Percentiles rank a stretch among this genome's conserved stretches.
phyloP scores from a whole-genome alignment of 2,888 invertebrate genomes.

The Crossocerus cetratus region DNA sequence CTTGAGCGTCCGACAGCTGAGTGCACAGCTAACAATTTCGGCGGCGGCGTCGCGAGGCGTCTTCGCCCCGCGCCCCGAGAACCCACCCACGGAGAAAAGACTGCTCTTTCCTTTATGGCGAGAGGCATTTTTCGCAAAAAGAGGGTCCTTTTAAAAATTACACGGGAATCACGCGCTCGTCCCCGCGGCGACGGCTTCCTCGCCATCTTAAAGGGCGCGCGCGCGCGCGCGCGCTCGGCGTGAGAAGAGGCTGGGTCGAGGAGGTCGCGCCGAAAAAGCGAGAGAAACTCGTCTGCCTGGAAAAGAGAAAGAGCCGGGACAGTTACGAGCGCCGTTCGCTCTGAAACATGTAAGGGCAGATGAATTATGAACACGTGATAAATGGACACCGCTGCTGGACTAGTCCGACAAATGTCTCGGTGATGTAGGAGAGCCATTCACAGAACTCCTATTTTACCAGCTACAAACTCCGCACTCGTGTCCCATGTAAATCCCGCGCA shows the following conservation, averaged over 20 bases:
- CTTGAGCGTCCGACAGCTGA: slow-evolving; percentile 20
- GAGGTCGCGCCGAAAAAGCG: not conserved
- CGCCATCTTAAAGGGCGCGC: not conserved
- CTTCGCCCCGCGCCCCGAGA: not conserved
- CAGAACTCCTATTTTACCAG: too few species aligned
- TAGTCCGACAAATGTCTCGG: too few species aligned
- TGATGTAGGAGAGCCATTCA: too few species aligned
- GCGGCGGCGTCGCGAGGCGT: not conserved
- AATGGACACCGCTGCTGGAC: not conserved
- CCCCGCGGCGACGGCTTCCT: not conserved
- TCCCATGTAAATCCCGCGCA: too few species aligned
- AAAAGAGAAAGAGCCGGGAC: not conserved
- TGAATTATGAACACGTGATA: slow-evolving; percentile 2
- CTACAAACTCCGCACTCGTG: too few species aligned
- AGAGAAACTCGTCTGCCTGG: not conserved
- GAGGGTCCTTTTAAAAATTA: slow-evolving; percentile 30
- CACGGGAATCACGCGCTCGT: slow-evolving; percentile 3
- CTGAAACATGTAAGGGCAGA: not conserved
- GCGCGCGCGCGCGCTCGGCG: slow-evolving; percentile 16
- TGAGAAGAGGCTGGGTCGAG: not conserved
- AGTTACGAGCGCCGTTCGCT: not conserved
- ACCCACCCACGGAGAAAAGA: not conserved
- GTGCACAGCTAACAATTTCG: slow-evolving; percentile 22
- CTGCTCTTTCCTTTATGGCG: not conserved
- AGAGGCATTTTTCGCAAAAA: slow-evolving; percentile 4